phyloP scores from a whole-genome alignment of 2,888 invertebrate species.

The Colletes collaris region DNA sequence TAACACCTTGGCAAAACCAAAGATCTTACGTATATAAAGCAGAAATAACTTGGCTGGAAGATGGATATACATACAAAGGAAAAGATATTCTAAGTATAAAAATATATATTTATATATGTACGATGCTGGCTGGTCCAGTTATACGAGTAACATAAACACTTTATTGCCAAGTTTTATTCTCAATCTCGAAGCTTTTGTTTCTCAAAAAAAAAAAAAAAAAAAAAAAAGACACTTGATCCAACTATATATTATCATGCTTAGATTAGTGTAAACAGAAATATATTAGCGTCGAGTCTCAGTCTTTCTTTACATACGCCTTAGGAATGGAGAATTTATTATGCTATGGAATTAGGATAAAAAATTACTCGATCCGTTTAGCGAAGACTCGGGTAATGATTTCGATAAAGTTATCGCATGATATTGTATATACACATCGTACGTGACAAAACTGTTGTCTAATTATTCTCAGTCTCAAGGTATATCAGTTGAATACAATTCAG shows the following conservation, averaged over 20 bases:
- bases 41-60: conserved; percentile 65
- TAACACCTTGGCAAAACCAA: conserved; percentile 74
- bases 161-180: conserved; percentile 70
- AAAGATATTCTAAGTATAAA: conserved; percentile 68
- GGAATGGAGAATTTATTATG: conserved; percentile 42
- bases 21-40: conserved; percentile 67
- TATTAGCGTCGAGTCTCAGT: conserved; percentile 57
- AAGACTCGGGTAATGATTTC: conserved; percentile 41
- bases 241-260: conserved; percentile 59
- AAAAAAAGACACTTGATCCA: conserved; percentile 53
- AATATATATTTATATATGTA: conserved; percentile 72
- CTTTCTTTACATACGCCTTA: conserved; percentile 44
- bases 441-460: conserved; percentile 64
- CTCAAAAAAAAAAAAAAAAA: too few species aligned
- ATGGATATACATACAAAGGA: conserved; percentile 65
- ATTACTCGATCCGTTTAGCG: conserved; percentile 47
- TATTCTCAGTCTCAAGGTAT: conserved; percentile 66
- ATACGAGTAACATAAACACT: conserved; percentile 63
- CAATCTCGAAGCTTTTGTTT: conserved; percentile 62
- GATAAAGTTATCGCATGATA: conserved; percentile 28
- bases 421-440: conserved; percentile 26
- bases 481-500: conserved; percentile 65
- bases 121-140: conserved; percentile 77
- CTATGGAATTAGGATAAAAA: conserved; percentile 55
- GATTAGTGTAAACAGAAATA: conserved; percentile 59